A percentile compares a stretch with the other conserved stretches of the same genome.
Evolutionary conservation across 35 echinoderm and acorn worm genomes (phyloP).

Genomic region (Hemicentrotus pulcherrimus): DNA sequence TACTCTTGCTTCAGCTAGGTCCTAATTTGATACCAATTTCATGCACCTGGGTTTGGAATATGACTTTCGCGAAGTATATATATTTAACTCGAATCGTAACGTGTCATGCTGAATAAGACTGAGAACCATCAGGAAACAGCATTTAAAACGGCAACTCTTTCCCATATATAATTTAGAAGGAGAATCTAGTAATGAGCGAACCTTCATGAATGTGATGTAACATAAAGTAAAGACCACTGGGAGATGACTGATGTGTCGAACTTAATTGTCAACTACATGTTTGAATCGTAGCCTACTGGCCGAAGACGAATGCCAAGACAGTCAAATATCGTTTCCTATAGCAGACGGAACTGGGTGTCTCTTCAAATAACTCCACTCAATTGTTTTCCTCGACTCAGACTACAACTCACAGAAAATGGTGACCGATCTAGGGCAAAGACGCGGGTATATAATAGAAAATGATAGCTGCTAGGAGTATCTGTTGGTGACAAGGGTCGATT

Average conservation of each 20-base stretch:
- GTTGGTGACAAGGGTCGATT: slow-evolving; percentile 31
- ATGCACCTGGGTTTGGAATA: no score
- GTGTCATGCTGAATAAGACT: no score
- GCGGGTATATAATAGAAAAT: neutral
- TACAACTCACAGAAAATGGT: neutral
- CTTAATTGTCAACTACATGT: neutral
- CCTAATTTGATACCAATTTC: no score
- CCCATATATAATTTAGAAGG: no score
- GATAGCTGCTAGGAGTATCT: neutral
- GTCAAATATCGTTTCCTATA: slow-evolving; percentile 10
- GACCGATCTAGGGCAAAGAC: slow-evolving; percentile 1
- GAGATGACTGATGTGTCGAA: neutral
- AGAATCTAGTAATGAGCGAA: no score
- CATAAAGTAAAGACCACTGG: no score
- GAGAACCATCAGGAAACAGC: no score
- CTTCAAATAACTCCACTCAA: neutral
- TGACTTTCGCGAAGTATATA: no score
- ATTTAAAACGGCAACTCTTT: no score
- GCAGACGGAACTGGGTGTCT: neutral
- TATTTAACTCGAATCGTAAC: no score
- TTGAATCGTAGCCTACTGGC: neutral
- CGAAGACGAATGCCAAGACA: neutral
- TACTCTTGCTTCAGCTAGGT: no score
- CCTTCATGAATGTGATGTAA: no score
- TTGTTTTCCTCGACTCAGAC: slow-evolving; percentile 1